Base-by-base conservation (phyloP, 2,797 vertebrate genomes). In the Mustela erminea region DNA sequence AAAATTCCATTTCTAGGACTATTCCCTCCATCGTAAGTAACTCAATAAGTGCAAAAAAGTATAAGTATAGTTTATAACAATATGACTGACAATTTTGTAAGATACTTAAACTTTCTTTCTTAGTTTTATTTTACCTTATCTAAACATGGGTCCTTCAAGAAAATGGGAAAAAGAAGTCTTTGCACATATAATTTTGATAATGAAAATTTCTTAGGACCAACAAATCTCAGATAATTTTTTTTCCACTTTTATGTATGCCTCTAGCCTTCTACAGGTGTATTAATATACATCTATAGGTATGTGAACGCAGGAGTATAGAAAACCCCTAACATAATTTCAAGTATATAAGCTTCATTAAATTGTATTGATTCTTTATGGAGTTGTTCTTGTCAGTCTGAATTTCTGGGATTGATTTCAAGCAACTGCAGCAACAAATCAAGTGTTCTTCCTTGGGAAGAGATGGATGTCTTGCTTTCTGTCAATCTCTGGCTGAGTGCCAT, bases 361-460 rank as follows among this genome's bases (percentile, higher is more conserved):
- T 97, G 83, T 97, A 94, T 96, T 98, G 97, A 97, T 93, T 93
- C 58, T 75, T 86, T 90, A 32, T 93, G 95, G 72, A 98, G 90
- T 96, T 85, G 25, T 91, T 97, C 29, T 62, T 97, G 98, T 92
- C 68, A 23, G 41, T 64, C 18, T 92, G 64, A 94, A 90, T 80
- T 68, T 95, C 84, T 98, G 74, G 96, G 97, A 98, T 70, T 66
- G 56, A 97, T 97, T 98, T 98, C 66, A 93, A 92, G 20, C 41
- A 95, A 95, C 68, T 75, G n/a, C 17, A 95, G 58, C 43, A 88
- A 91, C 66, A 97, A 93, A 90, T 95, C 72, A 95, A 90, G 32
- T 58, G 2, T 85, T 74, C 85, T 86, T 97, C n/a, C 18, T 81
- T 92, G 52, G 86, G 5, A 93, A 97, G 14, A 89, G 85, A 82